Conservation (phyloP, 2,888 invertebrate species). For the Serrognathus titanus region DNA sequence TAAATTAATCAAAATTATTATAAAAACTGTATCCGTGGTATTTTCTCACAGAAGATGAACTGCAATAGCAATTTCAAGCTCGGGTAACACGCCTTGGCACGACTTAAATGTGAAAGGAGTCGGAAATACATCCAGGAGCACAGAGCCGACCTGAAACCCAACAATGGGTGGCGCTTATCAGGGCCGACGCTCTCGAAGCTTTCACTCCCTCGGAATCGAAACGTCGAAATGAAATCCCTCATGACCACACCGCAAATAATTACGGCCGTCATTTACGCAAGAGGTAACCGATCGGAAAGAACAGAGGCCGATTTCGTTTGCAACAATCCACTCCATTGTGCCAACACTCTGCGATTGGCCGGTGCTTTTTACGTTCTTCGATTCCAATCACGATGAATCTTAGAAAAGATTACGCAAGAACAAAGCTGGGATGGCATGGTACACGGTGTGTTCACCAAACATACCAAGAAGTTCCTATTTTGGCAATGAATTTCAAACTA, state of each 20-base stretch:
- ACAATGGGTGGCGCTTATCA: slow-evolving; percentile 12
- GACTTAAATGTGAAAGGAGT: slow-evolving; percentile 25
- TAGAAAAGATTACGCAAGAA: not conserved
- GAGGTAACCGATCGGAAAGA: no score
- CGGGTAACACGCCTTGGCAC: slow-evolving; percentile 25
- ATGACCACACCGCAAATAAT: no score
- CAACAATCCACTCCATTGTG: not conserved
- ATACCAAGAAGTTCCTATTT: no score
- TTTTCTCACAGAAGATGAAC: slow-evolving; percentile 7
- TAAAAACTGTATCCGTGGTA: not conserved
- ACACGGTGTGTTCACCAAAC: no score
- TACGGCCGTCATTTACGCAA: no score
- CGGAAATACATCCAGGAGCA: slow-evolving; percentile 20
- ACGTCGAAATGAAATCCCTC: not conserved
- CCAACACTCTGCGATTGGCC: not conserved
- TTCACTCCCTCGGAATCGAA: slow-evolving; percentile 6
- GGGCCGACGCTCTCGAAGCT: slow-evolving; percentile 7
- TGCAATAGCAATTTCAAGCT: slow-evolving; percentile 9
- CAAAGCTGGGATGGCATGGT: no score
- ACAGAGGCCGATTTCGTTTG: no score
- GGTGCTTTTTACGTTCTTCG: not conserved
- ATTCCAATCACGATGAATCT: not conserved
- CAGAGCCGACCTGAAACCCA: slow-evolving; percentile 9
- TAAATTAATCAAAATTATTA: no score
- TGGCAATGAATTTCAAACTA: no score